Evolutionary conservation across 2,797 vertebrate species (phyloP).

Genomic region (Cygnus olor): DNA sequence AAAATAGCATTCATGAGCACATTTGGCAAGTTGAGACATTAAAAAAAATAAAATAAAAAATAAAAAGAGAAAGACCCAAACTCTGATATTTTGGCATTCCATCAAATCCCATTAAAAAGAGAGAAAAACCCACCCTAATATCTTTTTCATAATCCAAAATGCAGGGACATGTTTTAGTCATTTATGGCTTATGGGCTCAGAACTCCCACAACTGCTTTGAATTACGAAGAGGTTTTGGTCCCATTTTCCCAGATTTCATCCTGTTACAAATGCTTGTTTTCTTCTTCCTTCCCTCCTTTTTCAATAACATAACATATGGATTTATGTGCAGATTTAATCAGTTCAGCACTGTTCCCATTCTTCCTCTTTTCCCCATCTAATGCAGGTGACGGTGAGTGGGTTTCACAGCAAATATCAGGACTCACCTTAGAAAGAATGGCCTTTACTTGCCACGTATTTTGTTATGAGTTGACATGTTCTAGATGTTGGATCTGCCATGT

Average conservation of each 20-base stretch:
- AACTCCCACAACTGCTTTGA: slow-evolving; percentile 49
- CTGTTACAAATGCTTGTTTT: slow-evolving; percentile 26
- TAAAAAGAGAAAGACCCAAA: neutral
- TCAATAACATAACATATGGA: neutral
- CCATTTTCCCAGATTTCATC: slow-evolving; percentile 46
- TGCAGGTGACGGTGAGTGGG: neutral
- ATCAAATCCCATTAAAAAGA: slow-evolving; percentile 51
- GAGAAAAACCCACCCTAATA: slow-evolving; percentile 46
- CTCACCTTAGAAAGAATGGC: neutral
- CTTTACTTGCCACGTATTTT: neutral
- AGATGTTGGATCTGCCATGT: neutral
- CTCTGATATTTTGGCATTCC: slow-evolving; percentile 27
- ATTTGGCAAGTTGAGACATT: neutral
- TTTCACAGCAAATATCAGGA: neutral
- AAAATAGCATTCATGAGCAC: slow-evolving; percentile 17
- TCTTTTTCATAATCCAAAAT: slow-evolving; percentile 48
- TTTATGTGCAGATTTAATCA: neutral
- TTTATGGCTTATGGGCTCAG: slow-evolving; percentile 44
- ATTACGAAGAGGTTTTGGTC: slow-evolving; percentile 26
- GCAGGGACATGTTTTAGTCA: slow-evolving; percentile 61
- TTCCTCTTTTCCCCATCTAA: neutral
- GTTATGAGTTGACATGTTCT: neutral
- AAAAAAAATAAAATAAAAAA: neutral
- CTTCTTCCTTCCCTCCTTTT: slow-evolving; percentile 20
- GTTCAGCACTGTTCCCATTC: neutral